A percentile compares a stretch with the other conserved stretches of the same genome.
Conservation (phyloP, 92 coral and sea anemone species). For the Umimayanthus chanpuru region DNA sequence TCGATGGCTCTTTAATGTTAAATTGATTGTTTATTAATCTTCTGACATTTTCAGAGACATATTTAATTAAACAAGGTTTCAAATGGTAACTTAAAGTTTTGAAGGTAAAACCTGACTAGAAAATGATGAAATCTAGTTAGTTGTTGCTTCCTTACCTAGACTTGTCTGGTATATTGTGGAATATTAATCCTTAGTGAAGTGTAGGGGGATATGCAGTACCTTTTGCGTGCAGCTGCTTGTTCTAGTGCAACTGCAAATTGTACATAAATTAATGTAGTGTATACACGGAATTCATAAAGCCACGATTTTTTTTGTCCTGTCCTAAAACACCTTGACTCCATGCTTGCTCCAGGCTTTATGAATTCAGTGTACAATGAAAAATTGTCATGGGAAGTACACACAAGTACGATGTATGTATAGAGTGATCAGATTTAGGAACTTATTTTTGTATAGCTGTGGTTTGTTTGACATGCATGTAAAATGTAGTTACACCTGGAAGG, state of each 20-base stretch:
- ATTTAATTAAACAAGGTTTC: background rate
- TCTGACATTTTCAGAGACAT: no score
- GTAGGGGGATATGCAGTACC: no score
- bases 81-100: background rate
- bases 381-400: background rate
- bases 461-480: background rate
- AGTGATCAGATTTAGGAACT: background rate
- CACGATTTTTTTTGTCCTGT: no score
- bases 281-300: no score
- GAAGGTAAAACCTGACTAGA: background rate
- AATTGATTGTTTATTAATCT: background rate
- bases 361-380: no score
- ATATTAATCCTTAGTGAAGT: no score
- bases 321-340: no score
- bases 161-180: no score
- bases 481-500: no score
- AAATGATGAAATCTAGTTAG: background rate
- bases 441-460: constrained; percentile 39
- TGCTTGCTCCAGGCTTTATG: no score
- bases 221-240: background rate
- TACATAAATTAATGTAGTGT: background rate
- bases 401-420: background rate
- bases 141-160: background rate
- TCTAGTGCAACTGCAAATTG: background rate
- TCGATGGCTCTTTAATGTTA: no score